Base-by-base conservation (phyloP, 2,888 invertebrate species). In the Thymelicus acteon region DNA sequence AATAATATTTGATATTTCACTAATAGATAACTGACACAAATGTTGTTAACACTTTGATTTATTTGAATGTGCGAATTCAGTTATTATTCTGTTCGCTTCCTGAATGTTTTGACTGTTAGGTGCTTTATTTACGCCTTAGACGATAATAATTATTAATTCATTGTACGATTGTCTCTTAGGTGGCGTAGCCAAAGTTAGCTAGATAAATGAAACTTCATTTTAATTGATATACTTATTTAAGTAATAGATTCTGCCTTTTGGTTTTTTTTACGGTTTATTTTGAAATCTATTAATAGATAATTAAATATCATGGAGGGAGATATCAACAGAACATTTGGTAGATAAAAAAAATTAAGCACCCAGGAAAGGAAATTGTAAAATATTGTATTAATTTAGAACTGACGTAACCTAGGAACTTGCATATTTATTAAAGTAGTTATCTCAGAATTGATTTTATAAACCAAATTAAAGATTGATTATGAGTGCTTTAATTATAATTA, bases 1-100 rank as follows among this genome's bases (percentile, higher is more conserved):
- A 92, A 91, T 92, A 92, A 93, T 93, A 93, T 92, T 93, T 93
- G 93, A 93, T 93, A 93, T 92, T 92, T 93, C 93, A 92, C 92
- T 91, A 89, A 90, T 92, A 93, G 92, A 87, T 93, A 91, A 93
- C 88, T 92, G 86, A 88, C 87, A 88, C 85, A 86, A 86, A 86
- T 83, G 84, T 87, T 88, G 90, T 89, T 90, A 85, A 81, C 85
- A 86, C 79, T 85, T 85, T 82, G 80, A 79, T 84, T 85, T 79
- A 81, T 81, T 86, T 85, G 81, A 79, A 79, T 76, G 80, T 79
- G 82, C 82, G 79, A 76, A 79, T 83, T 79, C 73, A 75, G 80
- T 84, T 78, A 76, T 76, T 83, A 76, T 76, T 83, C 85, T 77
- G 78, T 85, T 87, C 78, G 86, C 79, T 82, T 81, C 72, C 75